A percentile compares a stretch with the other conserved stretches of the same genome.
phyloP scores from a whole-genome alignment of 2,888 invertebrate species.

The Gandaritis pyraliata region DNA sequence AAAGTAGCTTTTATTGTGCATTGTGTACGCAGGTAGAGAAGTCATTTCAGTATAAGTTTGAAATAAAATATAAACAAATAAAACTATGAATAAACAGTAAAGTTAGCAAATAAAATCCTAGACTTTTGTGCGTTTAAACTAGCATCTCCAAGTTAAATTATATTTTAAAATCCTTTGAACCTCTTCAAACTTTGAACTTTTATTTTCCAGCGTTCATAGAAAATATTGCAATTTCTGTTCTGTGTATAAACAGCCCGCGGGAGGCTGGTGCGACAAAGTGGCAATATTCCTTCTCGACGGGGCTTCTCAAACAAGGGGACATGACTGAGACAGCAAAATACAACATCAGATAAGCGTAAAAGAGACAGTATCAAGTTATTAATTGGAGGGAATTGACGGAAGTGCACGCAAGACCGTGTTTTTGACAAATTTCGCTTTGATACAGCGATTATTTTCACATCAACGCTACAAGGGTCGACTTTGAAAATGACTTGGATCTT shows the following conservation, averaged over 20 bases:
- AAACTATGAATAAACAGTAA: too few species aligned
- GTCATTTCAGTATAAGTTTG: too few species aligned
- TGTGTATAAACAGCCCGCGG: conserved; percentile 75
- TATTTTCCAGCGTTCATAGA: conserved; percentile 62
- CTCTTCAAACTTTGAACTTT: conserved; percentile 63
- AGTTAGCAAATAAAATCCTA: too few species aligned
- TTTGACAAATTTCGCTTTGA: conserved; percentile 84
- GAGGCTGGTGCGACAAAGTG: conserved; percentile 80
- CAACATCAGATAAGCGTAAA: conserved; percentile 43
- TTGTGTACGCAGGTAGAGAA: too few species aligned
- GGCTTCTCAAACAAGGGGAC: conserved; percentile 82
- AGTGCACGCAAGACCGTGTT: conserved; percentile 78
- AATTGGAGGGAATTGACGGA: conserved; percentile 84
- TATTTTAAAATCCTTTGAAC: conserved; percentile 34
- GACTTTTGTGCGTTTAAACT: neutral
- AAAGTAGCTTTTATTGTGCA: neutral
- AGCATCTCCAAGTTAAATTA: conserved; percentile 4
- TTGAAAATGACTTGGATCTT: conserved; percentile 57
- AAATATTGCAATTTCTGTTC: conserved; percentile 78
- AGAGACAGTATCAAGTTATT: conserved; percentile 70
- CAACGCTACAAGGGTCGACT: conserved; percentile 70
- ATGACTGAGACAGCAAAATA: conserved; percentile 56
- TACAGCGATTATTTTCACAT: conserved; percentile 82
- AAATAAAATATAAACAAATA: too few species aligned
- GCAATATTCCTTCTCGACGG: conserved; percentile 83